Evolutionary conservation across 1,140 invertebrate species (phyloP), one percentile per base, ranked within the genome.

Genomic region (Hypsibius dujardini): DNA sequence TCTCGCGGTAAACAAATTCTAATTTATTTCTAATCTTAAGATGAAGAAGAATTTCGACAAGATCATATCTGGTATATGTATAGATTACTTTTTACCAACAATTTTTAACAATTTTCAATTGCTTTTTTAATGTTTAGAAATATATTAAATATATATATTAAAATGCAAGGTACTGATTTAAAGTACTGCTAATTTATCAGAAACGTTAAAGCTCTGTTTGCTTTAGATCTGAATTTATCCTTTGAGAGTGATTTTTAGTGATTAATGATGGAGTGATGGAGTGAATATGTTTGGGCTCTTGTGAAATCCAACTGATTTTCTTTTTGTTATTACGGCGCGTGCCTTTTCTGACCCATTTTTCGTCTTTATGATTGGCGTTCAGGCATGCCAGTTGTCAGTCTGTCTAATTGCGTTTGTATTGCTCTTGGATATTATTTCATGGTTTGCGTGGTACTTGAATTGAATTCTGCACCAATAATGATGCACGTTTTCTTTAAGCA

Each of bases 401-500:
- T n/a, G 7, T 56, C n/a, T 56, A 75, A 75, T 62, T 46, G 71
- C 40, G 74, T 60, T 46, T 28, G 46, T n/a, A 73, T 46, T 45
- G 15, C 73, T 73, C 72, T 59, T 74, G 28, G 28, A 28, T 28
- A 28, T 28, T 28, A 28, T 28, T 28, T 28, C 28, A 28, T 28
- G 28, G 28, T 28, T 28, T 28, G 28, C 28, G 28, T 28, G 28
- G 28, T 28, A 28, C 28, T 28, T 28, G 28, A 28, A 28, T 28
- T 28, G 28, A 28, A 28, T 28, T 28, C 28, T 28, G 28, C 28
- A 28, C 28, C 28, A 28, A 14, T 56, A 71, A 70, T 71, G 56
- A 71, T 72, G 69, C 2, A 73, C 67, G 72, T 56, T 70, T 40
- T 59, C 70, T 69, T 70, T 70, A 60, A 42, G 40, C 2, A 47